phyloP scores from a whole-genome alignment of 2,888 invertebrate genomes.

The Rhimphoctona megacephalus region DNA sequence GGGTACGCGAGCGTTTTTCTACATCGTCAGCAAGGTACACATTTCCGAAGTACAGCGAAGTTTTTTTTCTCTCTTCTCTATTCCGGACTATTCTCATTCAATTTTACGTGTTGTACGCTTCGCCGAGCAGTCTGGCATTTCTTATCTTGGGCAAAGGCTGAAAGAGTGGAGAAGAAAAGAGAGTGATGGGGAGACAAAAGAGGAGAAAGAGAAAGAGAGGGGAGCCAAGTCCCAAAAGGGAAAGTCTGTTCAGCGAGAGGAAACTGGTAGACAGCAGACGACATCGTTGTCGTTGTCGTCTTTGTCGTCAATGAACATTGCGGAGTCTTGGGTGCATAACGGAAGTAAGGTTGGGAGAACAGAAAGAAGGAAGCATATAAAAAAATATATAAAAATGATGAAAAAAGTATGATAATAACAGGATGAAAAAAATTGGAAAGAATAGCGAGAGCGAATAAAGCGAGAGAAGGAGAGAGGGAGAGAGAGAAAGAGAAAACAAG shows the following conservation, averaged over 20 bases:
- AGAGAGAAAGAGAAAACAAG: not conserved
- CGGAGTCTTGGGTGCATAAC: conserved; percentile 28
- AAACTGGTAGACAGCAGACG: conserved; percentile 29
- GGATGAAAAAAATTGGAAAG: conserved; percentile 6
- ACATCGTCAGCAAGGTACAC: conserved; percentile 41
- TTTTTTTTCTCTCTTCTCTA: conserved; percentile 21
- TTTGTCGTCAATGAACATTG: conserved; percentile 41
- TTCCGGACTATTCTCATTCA: conserved; percentile 57
- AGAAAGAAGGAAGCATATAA: conserved; percentile 16
- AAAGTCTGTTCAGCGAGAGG: conserved; percentile 10
- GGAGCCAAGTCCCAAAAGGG: conserved; percentile 52
- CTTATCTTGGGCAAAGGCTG: conserved; percentile 45
- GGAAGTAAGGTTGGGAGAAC: conserved; percentile 18
- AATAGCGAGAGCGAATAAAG: conserved; percentile 20
- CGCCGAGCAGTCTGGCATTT: conserved; percentile 50
- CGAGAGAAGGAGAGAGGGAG: conserved; percentile 3
- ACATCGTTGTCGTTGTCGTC: conserved; percentile 31
- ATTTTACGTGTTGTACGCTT: conserved; percentile 62
- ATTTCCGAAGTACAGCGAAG: conserved; percentile 39
- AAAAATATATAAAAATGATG: conserved; percentile 12
- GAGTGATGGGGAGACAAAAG: conserved; percentile 5
- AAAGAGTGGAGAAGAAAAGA: conserved; percentile 6
- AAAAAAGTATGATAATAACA: conserved; percentile 11
- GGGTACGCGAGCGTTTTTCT: conserved; percentile 42
- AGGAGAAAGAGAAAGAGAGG: conserved; percentile 8